Evolutionary conservation across 92 coral and sea anemone genomes (phyloP), one percentile per base, ranked within the genome.

Genomic region (Chrysogorgia sp.): DNA sequence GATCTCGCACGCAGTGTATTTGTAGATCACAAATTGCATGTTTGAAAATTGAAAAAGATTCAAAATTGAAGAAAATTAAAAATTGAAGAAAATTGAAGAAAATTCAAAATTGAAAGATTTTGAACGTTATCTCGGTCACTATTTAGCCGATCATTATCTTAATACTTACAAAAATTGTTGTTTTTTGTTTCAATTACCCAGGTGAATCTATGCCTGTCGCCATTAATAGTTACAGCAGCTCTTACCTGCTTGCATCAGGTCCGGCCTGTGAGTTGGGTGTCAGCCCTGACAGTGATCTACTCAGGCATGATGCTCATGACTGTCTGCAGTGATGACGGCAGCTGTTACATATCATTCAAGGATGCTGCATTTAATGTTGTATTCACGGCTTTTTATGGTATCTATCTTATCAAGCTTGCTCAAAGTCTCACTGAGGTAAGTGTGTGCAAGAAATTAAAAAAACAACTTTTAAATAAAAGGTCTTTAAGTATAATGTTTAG

Each of bases 231-330:
- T 24, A 71, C 78, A 55, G 78, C 78, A 20, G 62, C 78, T 30
- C 47, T 71, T 2, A 71, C 78, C 22, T 71, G 78, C 48, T 14
- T 71, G 20, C 30, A 28, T 48, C 56, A 71, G 37, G 62, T 50
- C 24, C 63, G 52, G 33, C 56, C 78, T 52, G 78, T 47, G 3
- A 21, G 45, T 34, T 71, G 78, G 78, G 63, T 71, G 10, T 71
- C 78, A 13, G 78, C 78, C 57, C 25, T 71, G 6, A 52, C 78
- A n/a, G 78, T 71, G 25, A 34, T 63, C n/a, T 71, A 71, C 48
- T 71, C 78, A 71, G 78, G 78, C 31, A 71, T 71, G 78, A 71
- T 71, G 78, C 23, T 71, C 15, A 71, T 71, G 78, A 71, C 78
- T 71, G 78, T 71, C 5, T 71, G 78, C 34, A 55, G 78, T 30